Base-by-base conservation (phyloP, 53 echinoderm and acorn worm species). In the Arbacia lixula region DNA sequence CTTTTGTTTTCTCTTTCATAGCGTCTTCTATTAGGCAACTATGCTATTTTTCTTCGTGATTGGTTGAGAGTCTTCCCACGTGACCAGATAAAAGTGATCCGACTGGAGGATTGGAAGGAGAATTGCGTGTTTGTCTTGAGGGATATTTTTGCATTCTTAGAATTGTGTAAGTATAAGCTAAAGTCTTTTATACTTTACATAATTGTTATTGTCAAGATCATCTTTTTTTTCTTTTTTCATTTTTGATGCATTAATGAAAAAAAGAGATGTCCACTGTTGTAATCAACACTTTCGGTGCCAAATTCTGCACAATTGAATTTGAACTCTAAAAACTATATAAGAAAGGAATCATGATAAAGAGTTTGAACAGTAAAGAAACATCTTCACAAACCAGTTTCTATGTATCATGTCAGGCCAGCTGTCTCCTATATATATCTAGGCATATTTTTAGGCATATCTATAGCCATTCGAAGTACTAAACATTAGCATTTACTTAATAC, bases 1-100 rank as follows among this genome's bases (percentile, higher is more conserved):
- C 38, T 28, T 46, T 19, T 4, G 39, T 4, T 71, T 28, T 49
- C n/a, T 69, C 14, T 40, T 14, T 9, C 6, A 10, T 60, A 78
- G 79, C 58, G 79, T 41, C 60, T 78, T 58, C 79, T 78, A 1
- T 30, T 78, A 12, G 79, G 79, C 12, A 78, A 78, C 31, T 78
- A 78, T 30, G 79, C 36, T 1, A 40, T 78, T 21, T 78, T 78
- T 16, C 79, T 78, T 14, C 79, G 60, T 57, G 79, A 78, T 78
- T 78, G 79, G 79, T 60, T 78, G 28, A 78, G 42, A 28, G 29
- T 60, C 17, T 57, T 38, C 41, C 27, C 79, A 60, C 79, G 79
- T 78, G 79, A 78, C 19, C 79, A 78, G 27, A 38, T 78, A 12
- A 40, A 60, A 2, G 42, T 78, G 9, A 1, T 78, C 14, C 39